A percentile compares a stretch with the other conserved stretches of the same genome.
phyloP scores from a whole-genome alignment of 2,888 invertebrate species.

The Cryptophagus acutangulus region DNA sequence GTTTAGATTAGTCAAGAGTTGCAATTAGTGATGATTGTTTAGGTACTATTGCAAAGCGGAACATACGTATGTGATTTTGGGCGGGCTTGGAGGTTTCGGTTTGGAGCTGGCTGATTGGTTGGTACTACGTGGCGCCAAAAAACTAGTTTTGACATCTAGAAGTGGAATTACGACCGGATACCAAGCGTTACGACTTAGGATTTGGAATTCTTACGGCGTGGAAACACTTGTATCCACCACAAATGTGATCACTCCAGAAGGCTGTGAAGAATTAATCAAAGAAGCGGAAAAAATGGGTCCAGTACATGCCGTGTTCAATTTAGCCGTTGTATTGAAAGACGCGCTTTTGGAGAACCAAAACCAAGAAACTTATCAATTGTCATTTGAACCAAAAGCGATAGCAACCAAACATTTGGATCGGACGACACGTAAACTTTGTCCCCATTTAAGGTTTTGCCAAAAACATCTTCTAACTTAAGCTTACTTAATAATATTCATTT shows the following conservation, averaged over 20 bases:
- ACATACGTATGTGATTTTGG: slow-evolving; percentile 60
- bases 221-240: slow-evolving; percentile 63
- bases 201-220: slow-evolving; percentile 69
- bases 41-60: slow-evolving; percentile 53
- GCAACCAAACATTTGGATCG: slow-evolving; percentile 76
- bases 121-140: slow-evolving; percentile 72
- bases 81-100: slow-evolving; percentile 90
- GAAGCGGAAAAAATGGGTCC: slow-evolving; percentile 61
- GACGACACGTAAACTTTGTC: slow-evolving; percentile 32
- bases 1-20: slow-evolving; percentile 1
- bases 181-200: slow-evolving; percentile 57
- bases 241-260: slow-evolving; percentile 65
- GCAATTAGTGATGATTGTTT: too few relatives aligned
- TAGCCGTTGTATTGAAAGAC: slow-evolving; percentile 78
- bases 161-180: slow-evolving; percentile 77
- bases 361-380: slow-evolving; percentile 60
- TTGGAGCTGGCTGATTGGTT: slow-evolving; percentile 85
- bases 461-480: too few relatives aligned
- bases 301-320: slow-evolving; percentile 82
- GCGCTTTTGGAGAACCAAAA: slow-evolving; percentile 74
- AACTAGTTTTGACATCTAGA: slow-evolving; percentile 75
- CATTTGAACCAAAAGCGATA: slow-evolving; percentile 73
- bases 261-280: slow-evolving; percentile 65
- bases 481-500: too few relatives aligned
- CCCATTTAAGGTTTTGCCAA: too few relatives aligned